phyloP scores from a whole-genome alignment of 92 coral and sea anemone genomes.

The Plumapathes pennacea region DNA sequence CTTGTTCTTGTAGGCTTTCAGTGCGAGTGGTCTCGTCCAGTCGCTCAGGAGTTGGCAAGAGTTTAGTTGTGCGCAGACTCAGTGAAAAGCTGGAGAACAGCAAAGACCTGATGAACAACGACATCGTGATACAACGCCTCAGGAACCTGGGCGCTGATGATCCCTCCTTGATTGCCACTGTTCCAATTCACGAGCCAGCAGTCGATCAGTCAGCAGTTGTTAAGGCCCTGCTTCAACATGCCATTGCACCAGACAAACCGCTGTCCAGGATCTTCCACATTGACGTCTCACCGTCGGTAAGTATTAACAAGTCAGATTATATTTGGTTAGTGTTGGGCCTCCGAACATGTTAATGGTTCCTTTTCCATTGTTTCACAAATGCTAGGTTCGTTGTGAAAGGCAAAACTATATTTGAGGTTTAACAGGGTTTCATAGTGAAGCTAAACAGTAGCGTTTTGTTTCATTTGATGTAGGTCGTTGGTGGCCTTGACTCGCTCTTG shows the following conservation, averaged over 20 bases:
- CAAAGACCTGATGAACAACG: constrained; percentile 49
- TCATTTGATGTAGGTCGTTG: no score
- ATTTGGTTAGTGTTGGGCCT: no score
- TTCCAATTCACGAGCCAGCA: constrained; percentile 74
- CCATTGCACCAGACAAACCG: constrained; percentile 58
- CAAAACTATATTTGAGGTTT: no score
- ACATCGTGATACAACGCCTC: neutral
- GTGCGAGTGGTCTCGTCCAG: constrained; percentile 73
- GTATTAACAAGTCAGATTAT: no score
- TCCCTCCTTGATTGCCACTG: constrained; percentile 38
- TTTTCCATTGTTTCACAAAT: no score
- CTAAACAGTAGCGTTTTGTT: no score
- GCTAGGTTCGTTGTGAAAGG: no score
- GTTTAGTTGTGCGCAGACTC: constrained; percentile 61
- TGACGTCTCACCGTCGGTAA: constrained; percentile 90
- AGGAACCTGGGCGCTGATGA: neutral
- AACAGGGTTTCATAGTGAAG: no score
- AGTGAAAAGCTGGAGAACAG: constrained; percentile 50
- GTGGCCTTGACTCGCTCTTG: no score
- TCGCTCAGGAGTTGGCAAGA: constrained; percentile 83
- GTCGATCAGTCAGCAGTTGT: constrained; percentile 57
- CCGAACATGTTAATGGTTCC: no score
- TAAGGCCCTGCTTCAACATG: constrained; percentile 59
- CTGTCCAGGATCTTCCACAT: constrained; percentile 81
- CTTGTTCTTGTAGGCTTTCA: constrained; percentile 61